These are phyloP conservation scores for Clepsis dumicolana DNA, from an alignment of 2,888 invertebrate species.

Conservation along the genomic window DNA sequence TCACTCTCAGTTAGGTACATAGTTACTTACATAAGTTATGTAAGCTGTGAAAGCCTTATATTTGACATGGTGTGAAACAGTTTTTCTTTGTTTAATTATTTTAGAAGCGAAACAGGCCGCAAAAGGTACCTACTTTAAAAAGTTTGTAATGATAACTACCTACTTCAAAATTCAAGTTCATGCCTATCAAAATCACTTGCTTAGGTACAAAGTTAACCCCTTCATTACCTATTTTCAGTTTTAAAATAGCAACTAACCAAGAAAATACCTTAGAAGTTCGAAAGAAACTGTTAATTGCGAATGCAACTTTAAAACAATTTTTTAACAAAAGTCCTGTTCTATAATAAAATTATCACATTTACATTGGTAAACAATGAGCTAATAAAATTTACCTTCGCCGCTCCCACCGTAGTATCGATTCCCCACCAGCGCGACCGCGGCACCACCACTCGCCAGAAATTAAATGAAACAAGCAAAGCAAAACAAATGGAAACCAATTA, in stretches of 20 bases:
- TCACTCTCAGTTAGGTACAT: constrained; percentile 51
- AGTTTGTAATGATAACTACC: too few species aligned
- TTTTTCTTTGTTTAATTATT: background rate
- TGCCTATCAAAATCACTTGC: background rate
- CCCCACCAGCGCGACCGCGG: constrained; percentile 73
- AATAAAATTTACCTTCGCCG: constrained; percentile 77
- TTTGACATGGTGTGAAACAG: background rate
- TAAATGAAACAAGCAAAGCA: constrained; percentile 64
- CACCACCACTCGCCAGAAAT: constrained; percentile 65
- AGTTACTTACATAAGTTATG: constrained; percentile 23
- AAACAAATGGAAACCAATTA: constrained; percentile 74
- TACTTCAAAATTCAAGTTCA: background rate
- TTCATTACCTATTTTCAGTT: background rate
- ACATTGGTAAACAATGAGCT: constrained; percentile 49
- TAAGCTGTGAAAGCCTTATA: background rate
- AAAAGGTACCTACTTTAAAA: too few species aligned
- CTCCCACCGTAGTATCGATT: constrained; percentile 84
- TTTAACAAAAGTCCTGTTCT: background rate
- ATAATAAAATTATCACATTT: constrained; percentile 15
- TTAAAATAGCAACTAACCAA: background rate
- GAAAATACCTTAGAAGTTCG: background rate
- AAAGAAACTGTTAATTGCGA: background rate
- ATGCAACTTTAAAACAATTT: constrained; percentile 1
- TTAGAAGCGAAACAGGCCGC: background rate
- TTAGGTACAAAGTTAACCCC: background rate